phyloP scores from a whole-genome alignment of 2,888 invertebrate genomes.

The Drosophila meridiana region DNA sequence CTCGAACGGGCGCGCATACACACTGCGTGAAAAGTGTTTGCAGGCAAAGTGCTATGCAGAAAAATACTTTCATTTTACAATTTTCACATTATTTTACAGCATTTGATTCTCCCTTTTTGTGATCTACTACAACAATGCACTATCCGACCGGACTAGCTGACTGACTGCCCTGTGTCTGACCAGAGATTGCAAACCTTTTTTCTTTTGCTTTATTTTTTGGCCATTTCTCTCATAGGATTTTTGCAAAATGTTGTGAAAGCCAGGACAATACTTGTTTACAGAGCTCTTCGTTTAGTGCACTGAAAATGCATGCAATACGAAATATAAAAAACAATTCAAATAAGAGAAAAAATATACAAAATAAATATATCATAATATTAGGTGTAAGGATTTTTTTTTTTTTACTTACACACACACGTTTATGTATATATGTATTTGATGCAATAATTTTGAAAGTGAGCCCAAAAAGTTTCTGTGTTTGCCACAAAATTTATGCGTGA shows the following conservation, averaged over 20 bases:
- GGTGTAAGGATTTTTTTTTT: slow-evolving; percentile 14
- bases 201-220: neutral
- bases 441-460: slow-evolving; percentile 41
- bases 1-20: neutral
- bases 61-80: slow-evolving; percentile 54
- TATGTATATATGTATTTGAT: slow-evolving; percentile 2
- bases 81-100: slow-evolving; percentile 55
- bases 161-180: slow-evolving; percentile 18
- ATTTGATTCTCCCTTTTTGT: slow-evolving; percentile 57
- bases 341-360: slow-evolving; percentile 5
- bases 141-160: slow-evolving; percentile 16
- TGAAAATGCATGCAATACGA: slow-evolving; percentile 28
- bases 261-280: slow-evolving; percentile 56
- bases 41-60: slow-evolving; percentile 26
- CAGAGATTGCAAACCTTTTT: slow-evolving; percentile 32
- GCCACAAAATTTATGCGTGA: slow-evolving; percentile 56
- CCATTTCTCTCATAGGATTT: slow-evolving; percentile 35
- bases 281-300: slow-evolving; percentile 47
- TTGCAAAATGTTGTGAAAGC: slow-evolving; percentile 40
- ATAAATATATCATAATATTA: slow-evolving; percentile 30
- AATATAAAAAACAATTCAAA: slow-evolving; percentile 8
- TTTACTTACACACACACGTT: neutral
- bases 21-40: slow-evolving; percentile 44
- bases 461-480: slow-evolving; percentile 21
- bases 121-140: slow-evolving; percentile 33